Conservation (phyloP, 1,140 invertebrate species). For the Pachyrhynchus sulphureomaculatus region DNA sequence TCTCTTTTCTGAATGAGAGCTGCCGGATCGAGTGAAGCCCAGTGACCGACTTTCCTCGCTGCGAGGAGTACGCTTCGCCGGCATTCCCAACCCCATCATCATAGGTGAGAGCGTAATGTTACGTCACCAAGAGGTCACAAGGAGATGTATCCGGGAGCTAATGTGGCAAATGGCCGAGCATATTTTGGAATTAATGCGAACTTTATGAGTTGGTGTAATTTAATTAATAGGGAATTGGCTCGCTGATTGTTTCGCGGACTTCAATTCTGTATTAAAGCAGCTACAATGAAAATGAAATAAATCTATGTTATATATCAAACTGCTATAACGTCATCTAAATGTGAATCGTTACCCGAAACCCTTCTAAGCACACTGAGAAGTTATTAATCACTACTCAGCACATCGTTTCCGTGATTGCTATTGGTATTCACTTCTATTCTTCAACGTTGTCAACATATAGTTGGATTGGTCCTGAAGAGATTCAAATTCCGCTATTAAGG, state of each 20-base stretch:
- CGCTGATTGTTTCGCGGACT: too few species aligned
- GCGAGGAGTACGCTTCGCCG: constrained; percentile 24
- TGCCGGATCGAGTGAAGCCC: constrained; percentile 32
- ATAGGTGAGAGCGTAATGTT: constrained; percentile 44
- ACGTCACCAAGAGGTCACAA: constrained; percentile 42
- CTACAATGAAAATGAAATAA: too few species aligned
- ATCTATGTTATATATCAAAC: too few species aligned
- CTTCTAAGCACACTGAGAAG: neutral
- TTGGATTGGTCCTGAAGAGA: too few species aligned
- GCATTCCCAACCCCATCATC: constrained; percentile 34
- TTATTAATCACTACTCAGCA: too few species aligned
- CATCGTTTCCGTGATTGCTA: too few species aligned
- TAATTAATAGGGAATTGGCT: too few species aligned
- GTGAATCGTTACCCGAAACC: neutral
- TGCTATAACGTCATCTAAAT: too few species aligned
- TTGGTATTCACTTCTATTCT: too few species aligned
- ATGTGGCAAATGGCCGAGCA: neutral
- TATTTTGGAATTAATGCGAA: neutral
- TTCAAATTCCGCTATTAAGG: too few species aligned
- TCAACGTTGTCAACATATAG: too few species aligned
- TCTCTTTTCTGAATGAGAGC: constrained; percentile 10
- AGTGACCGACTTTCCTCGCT: constrained; percentile 47
- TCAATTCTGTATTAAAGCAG: too few species aligned
- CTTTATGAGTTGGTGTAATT: neutral
- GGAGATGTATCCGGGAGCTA: constrained; percentile 40